phyloP scores from a whole-genome alignment of 2,113 vertebrate species.

The Hoplias malabaricus region DNA sequence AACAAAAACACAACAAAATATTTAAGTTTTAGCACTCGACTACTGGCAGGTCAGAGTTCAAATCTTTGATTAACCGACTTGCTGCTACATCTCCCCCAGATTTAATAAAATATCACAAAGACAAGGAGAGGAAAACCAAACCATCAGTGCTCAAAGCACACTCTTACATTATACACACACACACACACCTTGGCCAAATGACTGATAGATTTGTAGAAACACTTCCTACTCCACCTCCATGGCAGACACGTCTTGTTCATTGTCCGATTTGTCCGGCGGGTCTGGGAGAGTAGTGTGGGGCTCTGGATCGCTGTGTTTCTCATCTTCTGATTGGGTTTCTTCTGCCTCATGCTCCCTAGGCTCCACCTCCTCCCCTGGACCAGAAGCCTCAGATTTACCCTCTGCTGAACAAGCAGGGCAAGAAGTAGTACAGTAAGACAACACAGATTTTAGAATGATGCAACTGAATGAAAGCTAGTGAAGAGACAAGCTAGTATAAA shows the following conservation, averaged over 20 bases:
- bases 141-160: background rate
- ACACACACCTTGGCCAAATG: background rate
- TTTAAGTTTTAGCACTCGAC: background rate
- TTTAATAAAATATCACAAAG: constrained; percentile 24
- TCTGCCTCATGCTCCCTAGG: background rate
- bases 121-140: background rate
- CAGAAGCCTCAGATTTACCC: background rate
- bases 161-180: background rate
- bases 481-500: background rate
- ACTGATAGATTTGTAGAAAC: background rate
- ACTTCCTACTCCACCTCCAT: constrained; percentile 83
- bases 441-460: constrained; percentile 2
- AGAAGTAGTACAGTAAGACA: background rate
- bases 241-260: constrained; percentile 80
- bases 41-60: constrained; percentile 8
- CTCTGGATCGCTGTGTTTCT: background rate
- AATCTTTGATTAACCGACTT: background rate
- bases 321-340: background rate
- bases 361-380: background rate
- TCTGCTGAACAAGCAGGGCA: background rate
- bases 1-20: background rate
- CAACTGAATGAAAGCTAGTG: background rate
- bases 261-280: constrained; percentile 60
- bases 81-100: constrained; percentile 34
- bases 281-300: background rate